Evolutionary conservation across 2,113 vertebrate genomes (phyloP), one percentile per base, ranked within the genome.

Genomic region (Redunca redunca): DNA sequence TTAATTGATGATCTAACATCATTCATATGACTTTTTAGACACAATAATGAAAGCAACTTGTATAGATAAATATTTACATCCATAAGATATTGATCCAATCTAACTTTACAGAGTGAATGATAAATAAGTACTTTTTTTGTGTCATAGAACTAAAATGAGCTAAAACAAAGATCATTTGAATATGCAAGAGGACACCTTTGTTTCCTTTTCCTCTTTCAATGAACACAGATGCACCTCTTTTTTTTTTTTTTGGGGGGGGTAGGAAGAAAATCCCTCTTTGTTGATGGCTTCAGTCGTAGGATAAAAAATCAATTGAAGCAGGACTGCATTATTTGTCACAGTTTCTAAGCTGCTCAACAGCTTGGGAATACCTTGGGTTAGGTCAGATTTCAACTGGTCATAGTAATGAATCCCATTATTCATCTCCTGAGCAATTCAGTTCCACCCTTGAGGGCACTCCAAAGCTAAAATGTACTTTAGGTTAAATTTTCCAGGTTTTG

Each of bases 321-420:
- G 43, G 4, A 2, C 36, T 90, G 17, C 40, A 46, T 91, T 93
- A 88, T 7, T 58, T 5, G 62, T 23, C 36, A 82, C 50, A 17
- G 17, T 94, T 57, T 96, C 14, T 89, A 90, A 94, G 43, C 82
- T 88, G 53, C 21, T 97, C 53, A 80, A 28, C 15, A 64, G 67
- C 88, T 89, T 89, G 50, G 40, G 67, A 91, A 84, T 67, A 82
- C 46, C 52, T 90, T 88, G 55, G 88, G 55, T 94, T 95, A 89
- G 46, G 91, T 94, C 91, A 94, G 86, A 91, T 97, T 97, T 97
- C 85, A 91, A 58, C 57, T 94, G 82, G 86, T 60, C 84, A 87
- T 82, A 60, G 90, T 96, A 97, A 96, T 97, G 92, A 97, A 95
- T 92, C 46, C 90, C 62, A 96, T 96, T 97, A 93, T 95, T 98